Evolutionary conservation across 2,888 invertebrate genomes (phyloP), one percentile per base, ranked within the genome.

Genomic region (Hymenopus coronatus): DNA sequence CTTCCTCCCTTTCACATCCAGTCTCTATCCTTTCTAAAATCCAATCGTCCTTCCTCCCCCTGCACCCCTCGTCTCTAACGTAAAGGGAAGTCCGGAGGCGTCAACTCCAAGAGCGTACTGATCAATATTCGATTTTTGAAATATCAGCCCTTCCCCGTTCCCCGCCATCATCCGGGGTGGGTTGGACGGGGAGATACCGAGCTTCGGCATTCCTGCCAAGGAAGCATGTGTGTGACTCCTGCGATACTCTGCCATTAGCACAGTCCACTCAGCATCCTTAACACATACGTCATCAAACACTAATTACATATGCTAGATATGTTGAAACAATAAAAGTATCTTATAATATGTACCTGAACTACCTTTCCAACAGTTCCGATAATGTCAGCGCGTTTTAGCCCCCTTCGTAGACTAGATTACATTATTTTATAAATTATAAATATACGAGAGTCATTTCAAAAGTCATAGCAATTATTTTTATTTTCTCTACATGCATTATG

Each of bases 51-150:
- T 88, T 88, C 82, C 89, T 83, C 82, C 88, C 88, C 28, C 88
- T 54, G 46, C 28, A 88, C 82, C 87, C 33, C 87, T 54, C 88
- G 7, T 54, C 88, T 84, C 70, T 87, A 83, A 85, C 84, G 88
- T 89, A 88, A 83, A 88, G 90, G 40, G 30, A 84, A 88, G 89
- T 89, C 89, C 89, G 88, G 89, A 89, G 90, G 90, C 90, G 90
- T 90, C 90, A 90, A 89, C 89, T 89, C 89, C 86, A 88, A 82
- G 82, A 88, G 87, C 89, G 87, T 89, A 84, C 90, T 90, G 90
- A 90, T 90, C 90, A 90, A 90, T 90, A 90, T 90, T 90, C 90
- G 90, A 90, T 90, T 90, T 90, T 90, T 90, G 90, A 90, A 90
- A 90, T 90, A 90, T 90, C 90, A 90, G 89, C 90, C 87, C 46